phyloP scores from a whole-genome alignment of 2,113 vertebrate genomes.

The Urocynchramus pylzowi region DNA sequence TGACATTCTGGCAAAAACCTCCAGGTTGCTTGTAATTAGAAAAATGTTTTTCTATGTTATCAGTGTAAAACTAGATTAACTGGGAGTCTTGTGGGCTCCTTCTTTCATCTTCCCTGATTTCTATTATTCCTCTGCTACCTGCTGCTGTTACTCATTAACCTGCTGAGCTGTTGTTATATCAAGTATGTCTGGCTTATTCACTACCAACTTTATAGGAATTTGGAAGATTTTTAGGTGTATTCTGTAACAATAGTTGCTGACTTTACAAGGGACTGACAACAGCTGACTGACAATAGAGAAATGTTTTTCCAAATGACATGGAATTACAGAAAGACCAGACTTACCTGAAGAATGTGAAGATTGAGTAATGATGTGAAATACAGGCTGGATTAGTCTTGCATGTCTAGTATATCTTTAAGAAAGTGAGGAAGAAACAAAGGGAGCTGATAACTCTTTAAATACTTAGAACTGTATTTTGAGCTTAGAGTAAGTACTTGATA shows the following conservation, averaged over 20 bases:
- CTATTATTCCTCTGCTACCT: background rate
- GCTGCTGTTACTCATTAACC: background rate
- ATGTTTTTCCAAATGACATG: background rate
- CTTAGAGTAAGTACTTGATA: background rate
- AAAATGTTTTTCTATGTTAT: background rate
- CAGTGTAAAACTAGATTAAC: background rate
- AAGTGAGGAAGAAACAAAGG: background rate
- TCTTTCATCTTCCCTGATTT: background rate
- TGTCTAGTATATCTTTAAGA: background rate
- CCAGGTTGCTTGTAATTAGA: background rate
- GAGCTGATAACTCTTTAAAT: background rate
- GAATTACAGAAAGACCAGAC: accelerated
- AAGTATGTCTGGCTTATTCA: background rate
- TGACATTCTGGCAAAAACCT: background rate
- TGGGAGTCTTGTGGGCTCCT: background rate
- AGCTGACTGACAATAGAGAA: background rate
- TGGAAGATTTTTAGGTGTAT: background rate
- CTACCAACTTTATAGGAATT: background rate
- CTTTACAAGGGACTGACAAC: background rate
- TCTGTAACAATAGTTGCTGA: background rate
- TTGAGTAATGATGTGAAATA: background rate
- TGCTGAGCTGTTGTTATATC: background rate
- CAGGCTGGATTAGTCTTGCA: background rate
- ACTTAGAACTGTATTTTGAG: background rate
- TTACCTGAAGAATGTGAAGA: background rate